Percentiles rank a stretch among this genome's conserved stretches.
phyloP scores from a whole-genome alignment of 2,888 invertebrate species.

The Drosophila neotestacea region DNA sequence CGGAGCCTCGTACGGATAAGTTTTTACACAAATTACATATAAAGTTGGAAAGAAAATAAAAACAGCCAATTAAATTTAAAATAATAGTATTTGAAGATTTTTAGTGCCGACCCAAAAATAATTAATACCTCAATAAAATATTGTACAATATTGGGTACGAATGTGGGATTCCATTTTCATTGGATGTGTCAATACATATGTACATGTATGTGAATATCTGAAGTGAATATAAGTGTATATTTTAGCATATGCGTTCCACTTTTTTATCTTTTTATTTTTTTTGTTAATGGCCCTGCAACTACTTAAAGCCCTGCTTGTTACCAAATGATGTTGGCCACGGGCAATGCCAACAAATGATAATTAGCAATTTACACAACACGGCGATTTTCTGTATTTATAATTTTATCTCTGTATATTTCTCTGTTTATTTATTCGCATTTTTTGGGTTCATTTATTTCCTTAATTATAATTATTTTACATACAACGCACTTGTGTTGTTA shows the following conservation, averaged over 20 bases:
- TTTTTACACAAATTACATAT: slow-evolving; percentile 34
- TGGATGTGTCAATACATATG: slow-evolving; percentile 7
- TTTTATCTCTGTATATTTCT: slow-evolving; percentile 10
- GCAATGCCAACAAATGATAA: slow-evolving; percentile 48
- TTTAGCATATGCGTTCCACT: slow-evolving; percentile 41
- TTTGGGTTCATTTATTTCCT: slow-evolving; percentile 38
- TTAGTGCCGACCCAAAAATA: slow-evolving; percentile 14
- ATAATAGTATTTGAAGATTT: slow-evolving; percentile 9
- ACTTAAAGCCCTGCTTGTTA: slow-evolving; percentile 17
- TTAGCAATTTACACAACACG: slow-evolving; percentile 58
- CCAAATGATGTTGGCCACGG: slow-evolving; percentile 21
- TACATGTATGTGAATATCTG: background rate
- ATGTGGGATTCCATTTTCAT: slow-evolving; percentile 1
- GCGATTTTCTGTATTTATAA: slow-evolving; percentile 7
- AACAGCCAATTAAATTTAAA: slow-evolving; percentile 11
- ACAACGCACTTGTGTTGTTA: slow-evolving; percentile 25
- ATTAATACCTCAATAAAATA: slow-evolving; percentile 56
- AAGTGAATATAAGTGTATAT: slow-evolving; percentile 2
- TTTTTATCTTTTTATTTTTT: slow-evolving; percentile 5
- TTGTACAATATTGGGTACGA: slow-evolving; percentile 9
- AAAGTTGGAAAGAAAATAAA: background rate
- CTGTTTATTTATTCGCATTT: slow-evolving; percentile 27
- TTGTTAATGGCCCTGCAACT: slow-evolving; percentile 37
- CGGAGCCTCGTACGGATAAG: slow-evolving; percentile 6
- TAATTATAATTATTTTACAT: slow-evolving; percentile 34